These are phyloP conservation scores for Xiphydria camelus DNA, from an alignment of 2,888 invertebrate species.

Conservation along the genomic window DNA sequence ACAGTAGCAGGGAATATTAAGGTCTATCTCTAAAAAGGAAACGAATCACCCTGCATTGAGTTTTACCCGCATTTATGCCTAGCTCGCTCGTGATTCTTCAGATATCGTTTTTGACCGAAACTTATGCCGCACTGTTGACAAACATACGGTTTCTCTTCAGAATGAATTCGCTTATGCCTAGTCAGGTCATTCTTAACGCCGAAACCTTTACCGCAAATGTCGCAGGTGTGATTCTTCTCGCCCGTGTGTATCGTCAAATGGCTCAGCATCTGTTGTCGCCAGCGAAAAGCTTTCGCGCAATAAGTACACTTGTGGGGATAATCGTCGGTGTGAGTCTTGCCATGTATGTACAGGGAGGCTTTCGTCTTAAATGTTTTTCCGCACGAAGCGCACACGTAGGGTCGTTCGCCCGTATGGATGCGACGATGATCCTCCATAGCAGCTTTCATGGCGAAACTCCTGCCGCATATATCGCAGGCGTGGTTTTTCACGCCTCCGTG, in stretches of 20 bases:
- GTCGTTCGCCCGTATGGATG: constrained; percentile 58
- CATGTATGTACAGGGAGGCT: constrained; percentile 61
- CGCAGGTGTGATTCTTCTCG: constrained; percentile 58
- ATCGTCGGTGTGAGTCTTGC: constrained; percentile 39
- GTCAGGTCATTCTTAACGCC: constrained; percentile 60
- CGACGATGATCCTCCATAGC: constrained; percentile 58
- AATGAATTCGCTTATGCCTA: constrained; percentile 62
- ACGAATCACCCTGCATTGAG: too few species aligned
- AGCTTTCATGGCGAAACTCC: constrained; percentile 59
- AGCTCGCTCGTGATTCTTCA: constrained; percentile 58
- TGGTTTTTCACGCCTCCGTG: constrained; percentile 59
- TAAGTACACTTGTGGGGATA: constrained; percentile 39
- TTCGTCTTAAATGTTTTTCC: constrained; percentile 60
- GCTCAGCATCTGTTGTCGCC: constrained; percentile 58
- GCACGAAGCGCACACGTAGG: constrained; percentile 59
- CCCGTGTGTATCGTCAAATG: constrained; percentile 60
- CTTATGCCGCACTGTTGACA: constrained; percentile 59
- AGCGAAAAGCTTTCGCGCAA: constrained; percentile 59
- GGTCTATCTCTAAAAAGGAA: too few species aligned
- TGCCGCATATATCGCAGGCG: constrained; percentile 60
- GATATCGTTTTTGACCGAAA: constrained; percentile 62
- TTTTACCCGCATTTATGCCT: constrained; percentile 30
- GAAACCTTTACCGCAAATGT: constrained; percentile 61
- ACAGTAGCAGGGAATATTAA: too few species aligned
- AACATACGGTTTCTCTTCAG: constrained; percentile 52